phyloP scores from a whole-genome alignment of 2,888 invertebrate genomes.

The Listrodromus nycthemerus region DNA sequence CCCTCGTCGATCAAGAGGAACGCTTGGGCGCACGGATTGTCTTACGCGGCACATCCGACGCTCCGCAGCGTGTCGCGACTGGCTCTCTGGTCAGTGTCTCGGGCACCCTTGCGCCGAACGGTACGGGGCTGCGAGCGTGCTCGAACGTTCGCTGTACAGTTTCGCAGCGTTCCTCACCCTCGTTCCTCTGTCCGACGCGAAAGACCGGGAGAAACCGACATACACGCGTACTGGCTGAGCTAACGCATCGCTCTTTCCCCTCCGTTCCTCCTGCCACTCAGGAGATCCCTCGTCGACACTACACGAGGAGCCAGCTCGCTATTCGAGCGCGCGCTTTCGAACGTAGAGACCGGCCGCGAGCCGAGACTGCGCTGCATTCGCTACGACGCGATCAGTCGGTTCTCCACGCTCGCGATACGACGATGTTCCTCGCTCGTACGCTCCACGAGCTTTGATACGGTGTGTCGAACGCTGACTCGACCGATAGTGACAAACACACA shows the following conservation, averaged over 20 bases:
- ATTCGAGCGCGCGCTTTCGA: constrained; percentile 79
- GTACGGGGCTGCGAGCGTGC: constrained; percentile 64
- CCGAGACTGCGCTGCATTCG: constrained; percentile 58
- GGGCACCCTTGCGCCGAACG: constrained; percentile 75
- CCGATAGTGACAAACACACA: constrained; percentile 50
- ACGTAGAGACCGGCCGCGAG: constrained; percentile 75
- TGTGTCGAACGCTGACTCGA: constrained; percentile 50
- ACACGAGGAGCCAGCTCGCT: constrained; percentile 61
- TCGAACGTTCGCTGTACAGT: background rate
- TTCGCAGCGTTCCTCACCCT: constrained; percentile 11
- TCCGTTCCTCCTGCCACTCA: constrained; percentile 45
- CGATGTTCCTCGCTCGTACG: constrained; percentile 70
- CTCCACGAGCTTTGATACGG: constrained; percentile 74
- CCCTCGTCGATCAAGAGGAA: background rate
- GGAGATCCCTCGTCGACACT: constrained; percentile 72
- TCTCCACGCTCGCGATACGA: constrained; percentile 81
- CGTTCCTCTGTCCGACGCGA: constrained; percentile 15
- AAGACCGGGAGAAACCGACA: constrained; percentile 7
- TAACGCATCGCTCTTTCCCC: constrained; percentile 32
- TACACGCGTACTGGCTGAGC: constrained; percentile 1
- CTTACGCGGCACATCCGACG: background rate
- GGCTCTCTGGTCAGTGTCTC: constrained; percentile 75
- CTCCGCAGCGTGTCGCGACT: constrained; percentile 14
- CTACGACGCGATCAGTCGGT: constrained; percentile 77
- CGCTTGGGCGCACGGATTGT: background rate